Percentiles rank a stretch among this genome's conserved stretches.
Evolutionary conservation across 2,797 vertebrate species (phyloP).

Genomic region (Thamnophis elegans): DNA sequence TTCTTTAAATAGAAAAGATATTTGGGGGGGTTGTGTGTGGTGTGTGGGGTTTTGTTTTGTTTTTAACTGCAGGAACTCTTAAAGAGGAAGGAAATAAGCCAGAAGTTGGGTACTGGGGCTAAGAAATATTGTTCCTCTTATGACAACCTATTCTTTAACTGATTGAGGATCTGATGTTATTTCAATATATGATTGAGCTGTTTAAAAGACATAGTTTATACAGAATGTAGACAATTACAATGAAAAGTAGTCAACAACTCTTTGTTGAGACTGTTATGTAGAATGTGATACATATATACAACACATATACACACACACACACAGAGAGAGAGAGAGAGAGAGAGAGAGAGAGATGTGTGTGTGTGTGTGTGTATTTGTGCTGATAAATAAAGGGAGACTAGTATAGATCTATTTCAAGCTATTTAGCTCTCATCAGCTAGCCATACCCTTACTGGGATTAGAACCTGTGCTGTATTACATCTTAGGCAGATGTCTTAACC

Average conservation of each 20-base stretch:
- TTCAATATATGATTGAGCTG: not conserved
- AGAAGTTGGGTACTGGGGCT: not conserved
- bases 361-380: too few relatives aligned
- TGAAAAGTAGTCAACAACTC: not conserved
- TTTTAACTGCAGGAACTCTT: not conserved
- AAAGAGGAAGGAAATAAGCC: not conserved
- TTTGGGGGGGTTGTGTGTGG: too few relatives aligned
- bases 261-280: not conserved
- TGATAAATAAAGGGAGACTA: too few relatives aligned
- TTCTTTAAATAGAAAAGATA: not conserved
- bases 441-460: too few relatives aligned
- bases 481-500: too few relatives aligned
- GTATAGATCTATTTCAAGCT: too few relatives aligned
- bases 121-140: not conserved
- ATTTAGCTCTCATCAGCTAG: too few relatives aligned
- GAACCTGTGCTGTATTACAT: too few relatives aligned
- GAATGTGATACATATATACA: not conserved
- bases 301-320: not conserved
- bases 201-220: not conserved
- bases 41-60: not conserved
- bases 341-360: too few relatives aligned
- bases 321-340: not conserved
- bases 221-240: not conserved
- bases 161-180: not conserved
- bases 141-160: not conserved